These are phyloP conservation scores for Phocides pigmalion DNA, from an alignment of 1,140 invertebrate species.

Conservation along the genomic window DNA sequence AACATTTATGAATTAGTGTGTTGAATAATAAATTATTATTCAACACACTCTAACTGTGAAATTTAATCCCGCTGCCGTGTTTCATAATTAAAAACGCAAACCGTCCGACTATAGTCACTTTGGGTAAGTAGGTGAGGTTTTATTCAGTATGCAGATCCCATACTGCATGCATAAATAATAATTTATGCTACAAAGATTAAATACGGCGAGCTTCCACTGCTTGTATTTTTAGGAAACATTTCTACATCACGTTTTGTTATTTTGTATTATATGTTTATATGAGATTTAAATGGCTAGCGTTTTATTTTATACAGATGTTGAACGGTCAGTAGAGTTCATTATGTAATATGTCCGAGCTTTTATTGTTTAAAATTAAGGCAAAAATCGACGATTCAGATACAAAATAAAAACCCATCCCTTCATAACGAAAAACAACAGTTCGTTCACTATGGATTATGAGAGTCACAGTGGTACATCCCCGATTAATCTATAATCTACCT, in stretches of 20 bases:
- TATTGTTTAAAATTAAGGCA: no score
- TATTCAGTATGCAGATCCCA: slow-evolving; percentile 32
- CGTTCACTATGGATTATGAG: no score
- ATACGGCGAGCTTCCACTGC: slow-evolving; percentile 9
- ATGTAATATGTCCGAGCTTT: no score
- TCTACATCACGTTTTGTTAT: background rate
- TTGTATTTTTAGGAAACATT: slow-evolving; percentile 21
- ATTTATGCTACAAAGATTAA: slow-evolving; percentile 27
- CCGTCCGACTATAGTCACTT: slow-evolving; percentile 28
- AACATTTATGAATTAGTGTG: no score
- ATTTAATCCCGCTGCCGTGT: slow-evolving; percentile 25
- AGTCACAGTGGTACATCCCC: no score
- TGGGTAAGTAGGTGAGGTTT: slow-evolving; percentile 28
- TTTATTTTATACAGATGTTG: no score
- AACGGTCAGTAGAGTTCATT: no score
- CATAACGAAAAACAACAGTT: no score
- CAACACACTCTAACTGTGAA: slow-evolving; percentile 25
- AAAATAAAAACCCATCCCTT: no score
- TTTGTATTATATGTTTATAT: background rate
- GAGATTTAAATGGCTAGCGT: no score
- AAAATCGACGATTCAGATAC: no score
- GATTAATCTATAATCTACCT: no score
- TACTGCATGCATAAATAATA: slow-evolving; percentile 32
- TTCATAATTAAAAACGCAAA: slow-evolving; percentile 33
- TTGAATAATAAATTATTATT: slow-evolving; percentile 32